Evolutionary conservation across 23 tunicate species (phyloP).

Genomic region (Styela plicata): DNA sequence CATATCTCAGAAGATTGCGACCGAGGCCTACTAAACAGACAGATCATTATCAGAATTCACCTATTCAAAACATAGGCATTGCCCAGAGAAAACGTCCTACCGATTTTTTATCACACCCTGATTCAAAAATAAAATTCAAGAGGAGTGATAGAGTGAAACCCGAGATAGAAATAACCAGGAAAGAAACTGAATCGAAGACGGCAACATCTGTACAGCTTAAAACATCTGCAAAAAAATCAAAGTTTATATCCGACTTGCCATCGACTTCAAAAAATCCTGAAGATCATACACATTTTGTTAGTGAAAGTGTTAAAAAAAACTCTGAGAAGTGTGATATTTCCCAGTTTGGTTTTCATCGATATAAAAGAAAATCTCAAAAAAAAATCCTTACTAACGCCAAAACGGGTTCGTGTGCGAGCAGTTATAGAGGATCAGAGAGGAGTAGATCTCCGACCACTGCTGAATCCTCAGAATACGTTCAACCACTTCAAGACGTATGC

Average conservation of each 20-base stretch:
- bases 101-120: neutral
- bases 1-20: constrained; percentile 48
- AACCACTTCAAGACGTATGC: constrained; percentile 2
- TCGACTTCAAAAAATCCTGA: neutral
- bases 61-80: neutral
- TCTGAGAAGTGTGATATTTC: too few species aligned
- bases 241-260: neutral
- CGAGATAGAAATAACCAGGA: neutral
- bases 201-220: neutral
- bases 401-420: constrained; percentile 94
- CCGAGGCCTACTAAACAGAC: constrained; percentile 90
- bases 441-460: neutral
- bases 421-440: constrained; percentile 27
- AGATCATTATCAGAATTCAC: constrained; percentile 42
- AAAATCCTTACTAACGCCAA: constrained; percentile 49
- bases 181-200: neutral
- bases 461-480: neutral
- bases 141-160: neutral
- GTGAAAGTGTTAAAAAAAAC: too few species aligned
- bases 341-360: constrained; percentile 37
- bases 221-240: neutral
- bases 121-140: neutral
- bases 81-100: neutral
- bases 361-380: constrained; percentile 3
- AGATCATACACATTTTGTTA: too few species aligned